Conservation (phyloP, 2,797 vertebrate genomes). For the Spea hammondii region DNA sequence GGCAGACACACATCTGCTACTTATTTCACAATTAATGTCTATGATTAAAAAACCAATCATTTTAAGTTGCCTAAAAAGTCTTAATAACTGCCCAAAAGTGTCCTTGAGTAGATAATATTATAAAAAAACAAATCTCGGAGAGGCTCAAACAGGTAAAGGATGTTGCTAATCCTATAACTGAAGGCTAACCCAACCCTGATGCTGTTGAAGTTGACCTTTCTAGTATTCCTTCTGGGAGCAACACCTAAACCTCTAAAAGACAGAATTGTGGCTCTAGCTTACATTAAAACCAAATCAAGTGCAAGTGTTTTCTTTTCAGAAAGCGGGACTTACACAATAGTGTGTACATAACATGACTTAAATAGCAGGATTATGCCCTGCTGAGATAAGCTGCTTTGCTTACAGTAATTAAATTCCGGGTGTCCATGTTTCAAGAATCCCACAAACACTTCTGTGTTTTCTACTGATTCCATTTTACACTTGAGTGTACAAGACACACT, state of each 20-base stretch:
- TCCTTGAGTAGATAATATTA: not conserved
- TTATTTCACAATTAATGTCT: too few species aligned
- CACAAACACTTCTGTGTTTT: not conserved
- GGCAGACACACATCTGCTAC: too few species aligned
- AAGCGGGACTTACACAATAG: slow-evolving; percentile 6
- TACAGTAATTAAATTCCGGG: slow-evolving; percentile 37
- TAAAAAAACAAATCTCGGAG: not conserved
- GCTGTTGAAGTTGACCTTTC: not conserved
- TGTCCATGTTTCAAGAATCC: slow-evolving; percentile 1
- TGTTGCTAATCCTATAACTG: not conserved
- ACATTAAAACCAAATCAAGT: slow-evolving; percentile 29
- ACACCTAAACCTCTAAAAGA: slow-evolving; percentile 1
- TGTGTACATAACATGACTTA: slow-evolving; percentile 18
- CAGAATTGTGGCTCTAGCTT: slow-evolving; percentile 13
- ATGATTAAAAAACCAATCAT: too few species aligned
- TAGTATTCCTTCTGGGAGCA: not conserved
- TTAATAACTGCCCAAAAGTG: not conserved
- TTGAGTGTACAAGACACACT: too few species aligned
- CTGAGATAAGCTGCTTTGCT: slow-evolving; percentile 28
- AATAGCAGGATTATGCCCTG: slow-evolving; percentile 28
- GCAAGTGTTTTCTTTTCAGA: slow-evolving; percentile 27
- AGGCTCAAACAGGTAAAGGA: not conserved
- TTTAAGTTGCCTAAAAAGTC: not conserved
- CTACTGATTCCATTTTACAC: not conserved
- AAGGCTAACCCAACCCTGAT: not conserved